phyloP scores from a whole-genome alignment of 2,888 invertebrate species.

The Limnephilus lunatus region DNA sequence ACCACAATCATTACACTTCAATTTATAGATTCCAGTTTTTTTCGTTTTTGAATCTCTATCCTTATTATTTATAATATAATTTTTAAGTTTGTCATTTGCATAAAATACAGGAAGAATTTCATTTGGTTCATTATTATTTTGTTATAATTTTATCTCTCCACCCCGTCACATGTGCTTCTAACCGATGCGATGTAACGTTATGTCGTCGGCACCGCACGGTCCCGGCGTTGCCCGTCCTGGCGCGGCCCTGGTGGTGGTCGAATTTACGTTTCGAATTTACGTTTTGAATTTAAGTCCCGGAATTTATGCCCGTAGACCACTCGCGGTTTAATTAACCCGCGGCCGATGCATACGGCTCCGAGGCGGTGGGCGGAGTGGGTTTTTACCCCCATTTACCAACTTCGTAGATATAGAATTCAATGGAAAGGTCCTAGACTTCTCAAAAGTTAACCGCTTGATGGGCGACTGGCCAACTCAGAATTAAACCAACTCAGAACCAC shows the following conservation, averaged over 20 bases:
- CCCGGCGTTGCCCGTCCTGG: not conserved
- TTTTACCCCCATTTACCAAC: not conserved
- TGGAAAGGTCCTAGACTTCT: not conserved
- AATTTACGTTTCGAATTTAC: constrained; percentile 43
- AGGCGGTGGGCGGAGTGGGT: not conserved
- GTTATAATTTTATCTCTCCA: not conserved
- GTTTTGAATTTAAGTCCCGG: constrained; percentile 33
- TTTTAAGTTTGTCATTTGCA: no score
- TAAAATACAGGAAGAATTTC: no score
- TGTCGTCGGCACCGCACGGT: constrained; percentile 26
- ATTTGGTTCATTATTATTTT: no score
- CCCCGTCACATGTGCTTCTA: constrained; percentile 50
- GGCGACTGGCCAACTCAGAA: no score
- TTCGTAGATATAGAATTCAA: not conserved
- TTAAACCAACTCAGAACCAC: no score
- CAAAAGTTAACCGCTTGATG: not conserved
- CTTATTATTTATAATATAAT: no score
- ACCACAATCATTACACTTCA: no score
- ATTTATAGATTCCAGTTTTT: no score
- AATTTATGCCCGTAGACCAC: constrained; percentile 57
- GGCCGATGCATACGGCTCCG: constrained; percentile 27
- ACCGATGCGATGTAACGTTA: constrained; percentile 63
- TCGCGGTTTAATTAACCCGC: constrained; percentile 62
- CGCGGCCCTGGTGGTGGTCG: not conserved
- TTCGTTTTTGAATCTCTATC: no score